Evolutionary conservation across 2,113 vertebrate species (phyloP).

Genomic region (Ophthalmolycus amberensis): DNA sequence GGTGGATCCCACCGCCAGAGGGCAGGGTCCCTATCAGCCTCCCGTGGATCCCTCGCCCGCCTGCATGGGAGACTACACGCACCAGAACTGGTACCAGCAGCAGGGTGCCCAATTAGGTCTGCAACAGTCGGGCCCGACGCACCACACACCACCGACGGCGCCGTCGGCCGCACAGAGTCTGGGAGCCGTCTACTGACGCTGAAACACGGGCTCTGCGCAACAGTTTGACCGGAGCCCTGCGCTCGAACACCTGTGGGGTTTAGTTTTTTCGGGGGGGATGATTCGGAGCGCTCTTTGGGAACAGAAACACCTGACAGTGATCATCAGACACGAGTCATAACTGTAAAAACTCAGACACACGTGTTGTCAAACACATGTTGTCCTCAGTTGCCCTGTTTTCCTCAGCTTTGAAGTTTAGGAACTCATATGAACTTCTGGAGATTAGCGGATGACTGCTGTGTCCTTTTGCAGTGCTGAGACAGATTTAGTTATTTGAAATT

Average conservation of each 20-base stretch:
- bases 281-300: constrained; percentile 1
- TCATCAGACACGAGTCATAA: constrained; percentile 10
- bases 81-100: constrained; percentile 91
- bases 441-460: background rate
- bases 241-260: background rate
- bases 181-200: constrained; percentile 88
- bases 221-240: background rate
- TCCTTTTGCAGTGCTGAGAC: background rate
- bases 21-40: constrained; percentile 83
- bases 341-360: constrained; percentile 24
- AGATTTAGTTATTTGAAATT: constrained; percentile 19
- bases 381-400: background rate
- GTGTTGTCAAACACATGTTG: constrained; percentile 24
- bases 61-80: constrained; percentile 87
- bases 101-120: constrained; percentile 85
- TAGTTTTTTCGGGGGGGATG: background rate
- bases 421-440: constrained; percentile 12
- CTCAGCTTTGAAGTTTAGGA: background rate
- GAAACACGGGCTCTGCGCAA: background rate
- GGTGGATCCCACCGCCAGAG: constrained; percentile 79
- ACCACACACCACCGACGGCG: constrained; percentile 80
- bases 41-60: constrained; percentile 84
- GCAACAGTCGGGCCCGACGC: constrained; percentile 80
- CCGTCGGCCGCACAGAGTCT: constrained; percentile 82
- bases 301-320: constrained; percentile 17